These are phyloP conservation scores for Scaptomyza cyrtandrae DNA, from an alignment of 2,888 invertebrate genomes.

Conservation along the genomic window DNA sequence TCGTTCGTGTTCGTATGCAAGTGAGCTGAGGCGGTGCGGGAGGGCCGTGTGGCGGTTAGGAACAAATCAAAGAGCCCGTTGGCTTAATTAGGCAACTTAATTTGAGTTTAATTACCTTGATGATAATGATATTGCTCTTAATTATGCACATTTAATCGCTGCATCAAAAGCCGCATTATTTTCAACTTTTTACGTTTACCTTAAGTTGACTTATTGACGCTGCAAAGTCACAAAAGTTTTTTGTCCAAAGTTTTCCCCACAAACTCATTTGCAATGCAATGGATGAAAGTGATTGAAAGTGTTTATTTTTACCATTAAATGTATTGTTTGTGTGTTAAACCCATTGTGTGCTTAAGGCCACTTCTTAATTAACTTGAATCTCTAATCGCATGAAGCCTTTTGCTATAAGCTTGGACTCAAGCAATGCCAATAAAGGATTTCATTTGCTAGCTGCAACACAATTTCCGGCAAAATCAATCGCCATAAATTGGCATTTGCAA, in stretches of 20 bases:
- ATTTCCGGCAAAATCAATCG: conserved; percentile 35
- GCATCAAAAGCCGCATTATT: conserved; percentile 17
- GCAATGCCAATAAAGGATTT: background rate
- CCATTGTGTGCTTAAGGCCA: background rate
- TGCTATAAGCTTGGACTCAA: no score
- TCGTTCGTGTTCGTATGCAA: no score
- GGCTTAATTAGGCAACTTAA: conserved; percentile 37
- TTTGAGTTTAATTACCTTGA: conserved; percentile 16
- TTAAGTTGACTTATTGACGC: background rate
- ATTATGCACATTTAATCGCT: conserved; percentile 37
- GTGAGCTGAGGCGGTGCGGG: no score
- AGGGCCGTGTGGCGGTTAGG: no score
- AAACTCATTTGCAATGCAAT: background rate
- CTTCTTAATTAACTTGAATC: no score
- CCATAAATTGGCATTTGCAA: conserved; percentile 38
- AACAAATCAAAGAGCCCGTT: background rate
- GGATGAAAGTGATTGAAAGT: background rate
- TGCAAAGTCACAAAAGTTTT: conserved; percentile 2
- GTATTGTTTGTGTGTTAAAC: background rate
- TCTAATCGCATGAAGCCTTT: no score
- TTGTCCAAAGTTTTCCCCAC: no score
- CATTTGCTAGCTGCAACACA: background rate
- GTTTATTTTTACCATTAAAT: background rate
- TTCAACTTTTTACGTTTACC: conserved; percentile 24
- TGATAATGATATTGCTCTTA: background rate